phyloP scores from a whole-genome alignment of 2,888 invertebrate genomes.

The Mimumesa dahlbomi region DNA sequence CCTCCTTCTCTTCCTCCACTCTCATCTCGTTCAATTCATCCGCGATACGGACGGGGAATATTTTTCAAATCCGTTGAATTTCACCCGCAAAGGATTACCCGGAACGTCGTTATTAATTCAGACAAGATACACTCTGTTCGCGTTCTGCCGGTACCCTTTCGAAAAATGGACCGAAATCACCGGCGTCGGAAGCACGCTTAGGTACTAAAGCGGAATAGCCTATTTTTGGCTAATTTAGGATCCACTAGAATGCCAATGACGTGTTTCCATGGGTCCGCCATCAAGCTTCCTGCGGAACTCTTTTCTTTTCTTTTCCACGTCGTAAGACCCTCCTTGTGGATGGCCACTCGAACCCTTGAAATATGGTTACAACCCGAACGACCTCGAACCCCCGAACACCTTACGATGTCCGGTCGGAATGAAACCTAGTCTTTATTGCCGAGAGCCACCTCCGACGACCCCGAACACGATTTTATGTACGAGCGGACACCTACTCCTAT shows the following conservation, averaged over 20 bases:
- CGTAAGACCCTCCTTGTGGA: constrained; percentile 27
- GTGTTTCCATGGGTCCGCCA: constrained; percentile 9
- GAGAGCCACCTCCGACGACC: constrained; percentile 11
- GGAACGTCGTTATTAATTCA: no score
- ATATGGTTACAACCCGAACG: constrained; percentile 55
- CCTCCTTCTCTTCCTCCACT: no score
- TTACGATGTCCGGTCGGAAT: constrained; percentile 51
- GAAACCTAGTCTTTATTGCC: constrained; percentile 58
- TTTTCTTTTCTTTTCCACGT: constrained; percentile 9
- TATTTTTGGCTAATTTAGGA: constrained; percentile 66
- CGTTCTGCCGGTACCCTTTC: no score
- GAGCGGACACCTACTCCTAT: background rate
- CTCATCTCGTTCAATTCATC: background rate
- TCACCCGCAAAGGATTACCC: no score
- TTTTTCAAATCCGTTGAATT: no score
- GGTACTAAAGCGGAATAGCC: constrained; percentile 22
- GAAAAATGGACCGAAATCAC: constrained; percentile 9
- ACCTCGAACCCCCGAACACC: constrained; percentile 46
- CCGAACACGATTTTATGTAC: constrained; percentile 37
- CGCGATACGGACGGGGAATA: background rate
- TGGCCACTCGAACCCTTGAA: constrained; percentile 56
- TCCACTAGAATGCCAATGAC: constrained; percentile 51
- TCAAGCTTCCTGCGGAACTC: background rate
- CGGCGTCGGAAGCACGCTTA: constrained; percentile 29
- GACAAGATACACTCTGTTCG: no score